Base-by-base conservation (phyloP, 2,888 invertebrate genomes). In the Tethea ocularis region DNA sequence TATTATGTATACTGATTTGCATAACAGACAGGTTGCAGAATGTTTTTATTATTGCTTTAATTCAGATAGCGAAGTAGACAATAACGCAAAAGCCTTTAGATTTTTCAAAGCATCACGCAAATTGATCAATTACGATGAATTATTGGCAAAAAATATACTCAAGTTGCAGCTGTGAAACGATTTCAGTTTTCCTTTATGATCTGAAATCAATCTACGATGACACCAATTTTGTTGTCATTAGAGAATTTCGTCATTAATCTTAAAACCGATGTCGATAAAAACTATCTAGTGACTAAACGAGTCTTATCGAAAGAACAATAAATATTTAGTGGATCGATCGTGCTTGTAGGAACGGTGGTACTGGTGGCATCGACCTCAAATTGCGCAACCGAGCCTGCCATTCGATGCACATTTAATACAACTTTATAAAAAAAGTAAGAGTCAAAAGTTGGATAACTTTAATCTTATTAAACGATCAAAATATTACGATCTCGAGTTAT, bases 341-440 rank as follows among this genome's bases (percentile, higher is more conserved):
- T 60, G 54, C 15, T 33, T 64, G 66, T 71, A 70, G 75, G 71
- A 74, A 73, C 72, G 69, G 69, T 63, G 70, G 74, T 77, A 24
- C 69, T 64, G 70, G 74, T 77, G 86, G 75, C 87, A 84, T 84
- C 85, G 88, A 89, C 88, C 89, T 82, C 82, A 61, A 57, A 75
- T 88, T 89, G 77, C 85, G 86, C 78, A 88, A 89, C 77, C 60
- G 66, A 67, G 68, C 68, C 62, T 74, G 66, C 61, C 64, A 71
- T 77, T 75, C 75, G 72, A 70, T 74, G 75, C 79, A 76, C 74
- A 77, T 80, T 80, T 73, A 71, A 77, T 71, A 78, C 72, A 72
- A 67, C 66, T 65, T 67, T 54, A 55, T 58, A 54, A 54, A 54
- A 23, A 17, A 20, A 20, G n/a, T 29, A 33, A 54, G 26, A 33